Evolutionary conservation across 92 coral and sea anemone genomes (phyloP), one percentile per base, ranked within the genome.

Genomic region (Palythoa grandiflora): DNA sequence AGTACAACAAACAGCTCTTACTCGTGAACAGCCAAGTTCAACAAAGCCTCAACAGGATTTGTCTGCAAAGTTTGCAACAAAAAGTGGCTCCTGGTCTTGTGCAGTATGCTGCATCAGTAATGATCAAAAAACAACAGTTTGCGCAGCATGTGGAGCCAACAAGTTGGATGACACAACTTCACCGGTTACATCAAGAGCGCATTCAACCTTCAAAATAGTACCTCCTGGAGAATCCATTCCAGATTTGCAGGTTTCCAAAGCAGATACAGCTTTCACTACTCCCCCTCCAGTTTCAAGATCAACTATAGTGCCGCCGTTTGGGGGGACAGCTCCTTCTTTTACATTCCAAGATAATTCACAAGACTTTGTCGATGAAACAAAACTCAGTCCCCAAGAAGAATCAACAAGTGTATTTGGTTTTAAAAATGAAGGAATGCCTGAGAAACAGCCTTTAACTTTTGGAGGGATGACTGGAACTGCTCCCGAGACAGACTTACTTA

Each of bases 81-180:
- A 92, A 59, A 77, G 92, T 20, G 98, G 98, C 13, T 81, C 93
- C 21, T 96, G 98, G 98, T 63, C 96, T 2, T 96, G 98, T 84
- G 86, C 92, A 59, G 86, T 76, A 36, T 96, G 98, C 84, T 36
- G 78, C 88, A 72, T 96, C 20, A 19, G 38, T 61, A 96, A 96
- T 83, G 83, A 91, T 15, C 66, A 77, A 37, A 73, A 52, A 44
- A 87, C 87, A n/a, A 51, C 87, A 6, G 70, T 86, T 1, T 96
- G 98, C 74, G 84, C 81, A 5, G 96, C 96, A 36, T 96, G 98
- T 87, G 93, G 95, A 1, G 89, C 92, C 10, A 78, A 60, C 3
- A 93, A 85, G 84, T 50, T 94, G 2, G 77, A 89, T 40, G 89
- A 2, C 15, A 6, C 48, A 38, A 19, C 52, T 66, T 44, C 63